Percentiles rank a stretch among this genome's conserved stretches.
Conservation (phyloP, 2,113 vertebrate genomes). For the Brachypteracias leptosomus region DNA sequence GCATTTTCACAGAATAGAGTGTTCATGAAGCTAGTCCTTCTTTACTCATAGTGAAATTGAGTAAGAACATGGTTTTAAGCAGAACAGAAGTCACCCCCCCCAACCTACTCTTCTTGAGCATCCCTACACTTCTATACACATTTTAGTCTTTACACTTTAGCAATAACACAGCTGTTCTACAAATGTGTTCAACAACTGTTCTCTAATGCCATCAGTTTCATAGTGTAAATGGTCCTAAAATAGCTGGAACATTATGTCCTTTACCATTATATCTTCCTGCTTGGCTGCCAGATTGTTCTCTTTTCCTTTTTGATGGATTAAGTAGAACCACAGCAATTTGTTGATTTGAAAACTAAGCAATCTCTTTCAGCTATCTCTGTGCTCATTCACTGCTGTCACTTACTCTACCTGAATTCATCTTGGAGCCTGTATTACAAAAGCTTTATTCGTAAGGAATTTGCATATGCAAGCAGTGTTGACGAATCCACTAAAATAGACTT, state of each 20-base stretch:
- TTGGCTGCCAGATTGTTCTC: constrained; percentile 30
- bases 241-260: constrained; percentile 42
- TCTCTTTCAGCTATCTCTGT: constrained; percentile 4
- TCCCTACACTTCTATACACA: background rate
- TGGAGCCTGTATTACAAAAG: constrained; percentile 21
- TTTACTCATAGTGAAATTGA: background rate
- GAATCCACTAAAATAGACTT: background rate
- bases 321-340: constrained; percentile 42
- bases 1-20: background rate
- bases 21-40: background rate
- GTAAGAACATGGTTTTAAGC: background rate
- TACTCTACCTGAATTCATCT: constrained; percentile 40
- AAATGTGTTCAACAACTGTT: constrained; percentile 41
- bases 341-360: constrained; percentile 64
- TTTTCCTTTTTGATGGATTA: constrained; percentile 40
- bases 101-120: background rate
- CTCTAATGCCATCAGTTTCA: constrained; percentile 33
- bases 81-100: background rate
- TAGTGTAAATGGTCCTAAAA: constrained; percentile 56
- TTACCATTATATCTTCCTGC: constrained; percentile 25
- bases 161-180: constrained; percentile 49
- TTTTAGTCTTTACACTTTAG: constrained; percentile 16
- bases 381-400: constrained; percentile 19
- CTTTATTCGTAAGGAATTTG: constrained; percentile 38
- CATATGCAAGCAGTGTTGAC: constrained; percentile 7